Base-by-base conservation (phyloP, 1,140 invertebrate species). In the Drosophila neocordata region DNA sequence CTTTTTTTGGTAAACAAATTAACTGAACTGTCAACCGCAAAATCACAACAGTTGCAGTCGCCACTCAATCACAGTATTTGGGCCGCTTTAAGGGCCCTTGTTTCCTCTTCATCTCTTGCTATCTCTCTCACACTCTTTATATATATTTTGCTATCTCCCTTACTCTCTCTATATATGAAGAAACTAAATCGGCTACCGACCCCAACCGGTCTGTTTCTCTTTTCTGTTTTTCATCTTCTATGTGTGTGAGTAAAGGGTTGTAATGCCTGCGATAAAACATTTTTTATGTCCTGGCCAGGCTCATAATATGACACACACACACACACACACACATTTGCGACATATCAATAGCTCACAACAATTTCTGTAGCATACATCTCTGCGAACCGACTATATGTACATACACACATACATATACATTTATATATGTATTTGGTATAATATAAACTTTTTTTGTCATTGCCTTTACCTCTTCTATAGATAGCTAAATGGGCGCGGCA, bases 41-140 rank as follows among this genome's bases (percentile, higher is more conserved):
- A 85, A 85, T 85, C 82, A 85, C 77, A 85, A 85, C 81, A 85
- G 82, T 87, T 87, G 81, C 81, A 85, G 82, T 78, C 67, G 82
- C 41, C 81, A 81, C 82, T 85, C 81, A 85, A 85, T 85, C 82
- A 87, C 77, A 35, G 67, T 80, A 77, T 84, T 73, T 78, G 75
- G 78, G 68, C 62, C 58, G 55, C 59, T 76, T 83, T 63, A 61
- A 85, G 81, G 69, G 69, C 60, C 51, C 61, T 77, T 59, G 41
- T 58, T 44, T 9, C 55, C 20, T 61, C 13, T 15, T 41, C 59
- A 18, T 31, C 11, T 51, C 13, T 24, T 35, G 20, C 41, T 37
- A 22, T 13, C 0, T 15, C 18, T 34, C 18, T 8, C 34, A 41
- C 38, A 15, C 24, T 52, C 41, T 27, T 4, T 24, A 1, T 24